Base-by-base conservation (phyloP, 1,140 invertebrate species). In the Neodiprion virginianus region DNA sequence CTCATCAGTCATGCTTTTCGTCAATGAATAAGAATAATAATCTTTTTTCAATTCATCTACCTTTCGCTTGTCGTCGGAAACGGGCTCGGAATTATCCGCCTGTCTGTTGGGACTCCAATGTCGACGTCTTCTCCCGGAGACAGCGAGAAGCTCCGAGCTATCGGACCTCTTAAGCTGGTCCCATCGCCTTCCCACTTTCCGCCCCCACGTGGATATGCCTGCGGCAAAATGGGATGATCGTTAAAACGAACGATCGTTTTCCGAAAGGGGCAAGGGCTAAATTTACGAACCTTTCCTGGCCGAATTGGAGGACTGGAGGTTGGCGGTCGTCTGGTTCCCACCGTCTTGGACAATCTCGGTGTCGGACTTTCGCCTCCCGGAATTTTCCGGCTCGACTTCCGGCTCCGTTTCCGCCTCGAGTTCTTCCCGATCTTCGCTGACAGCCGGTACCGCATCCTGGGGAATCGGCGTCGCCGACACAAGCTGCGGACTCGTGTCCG, bases 171-270 rank as follows among this genome's bases (percentile, higher is more conserved):
- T 92, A 50, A 92, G 79, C 75, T 92, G 89, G 61, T 93, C 91
- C 91, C 91, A 92, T 80, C 90, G 91, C 73, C 86, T 86, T n/a
- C 90, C 91, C 50, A 93, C 90, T 83, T 90, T 91, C 80, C 89
- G 90, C 50, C 92, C 91, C 92, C 92, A 93, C n/a, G 92, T 92
- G 8, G 91, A 89, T 69, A 92, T 86, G 79, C 90, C 92, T 92
- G 75, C 49, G 80, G 72, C 53, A 61, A 8, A 12, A 61, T 40
- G 2, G 28, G 28, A 40, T 40, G 28, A 40, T 2, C 28, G 28
- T 40, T 40, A 40, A 40, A 40, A 40, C 2, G 28, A 40, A 40
- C 28, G 28, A 40, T 40, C 28, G 28, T 3, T 40, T 40, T 40
- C 28, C 28, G 28, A 40, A 40, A 40, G 28, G 28, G 5, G 28